Conservation (phyloP, 2,888 invertebrate genomes). For the Callosobruchus maculatus region DNA sequence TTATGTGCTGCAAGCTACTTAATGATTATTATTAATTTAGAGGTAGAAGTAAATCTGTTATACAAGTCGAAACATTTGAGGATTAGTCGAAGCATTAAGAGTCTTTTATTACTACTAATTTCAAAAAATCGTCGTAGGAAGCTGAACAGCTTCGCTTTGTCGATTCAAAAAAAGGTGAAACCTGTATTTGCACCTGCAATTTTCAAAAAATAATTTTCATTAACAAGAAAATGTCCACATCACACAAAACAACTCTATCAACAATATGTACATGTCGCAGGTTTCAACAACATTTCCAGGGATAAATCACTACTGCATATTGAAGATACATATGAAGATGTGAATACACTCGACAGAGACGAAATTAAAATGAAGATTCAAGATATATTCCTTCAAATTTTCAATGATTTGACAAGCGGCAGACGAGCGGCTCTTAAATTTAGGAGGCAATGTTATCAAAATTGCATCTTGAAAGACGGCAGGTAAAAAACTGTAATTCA, state of each 20-base stretch:
- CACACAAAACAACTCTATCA: neutral
- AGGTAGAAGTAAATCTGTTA: too few species aligned
- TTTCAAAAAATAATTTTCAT: too few species aligned
- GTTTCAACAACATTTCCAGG: conserved; percentile 26
- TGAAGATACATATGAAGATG: conserved; percentile 13
- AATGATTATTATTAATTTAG: too few species aligned
- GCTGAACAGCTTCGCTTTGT: too few species aligned
- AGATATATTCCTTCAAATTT: conserved; percentile 45
- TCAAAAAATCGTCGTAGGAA: too few species aligned
- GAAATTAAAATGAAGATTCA: conserved; percentile 49
- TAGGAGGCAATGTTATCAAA: conserved; percentile 45
- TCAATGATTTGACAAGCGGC: conserved; percentile 48
- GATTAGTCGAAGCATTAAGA: too few species aligned
- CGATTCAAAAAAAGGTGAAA: too few species aligned
- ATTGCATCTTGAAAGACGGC: conserved; percentile 53
- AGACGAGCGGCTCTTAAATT: conserved; percentile 20
- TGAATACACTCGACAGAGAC: conserved; percentile 26
- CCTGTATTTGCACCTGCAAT: too few species aligned
- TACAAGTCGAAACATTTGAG: too few species aligned
- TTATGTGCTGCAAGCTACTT: too few species aligned
- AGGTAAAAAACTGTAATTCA: conserved; percentile 43
- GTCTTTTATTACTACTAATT: too few species aligned
- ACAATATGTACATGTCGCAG: neutral
- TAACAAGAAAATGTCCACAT: conserved; percentile 2
- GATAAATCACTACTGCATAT: conserved; percentile 27